phyloP scores from a whole-genome alignment of 1,140 invertebrate species.

The Bombus waltoni region DNA sequence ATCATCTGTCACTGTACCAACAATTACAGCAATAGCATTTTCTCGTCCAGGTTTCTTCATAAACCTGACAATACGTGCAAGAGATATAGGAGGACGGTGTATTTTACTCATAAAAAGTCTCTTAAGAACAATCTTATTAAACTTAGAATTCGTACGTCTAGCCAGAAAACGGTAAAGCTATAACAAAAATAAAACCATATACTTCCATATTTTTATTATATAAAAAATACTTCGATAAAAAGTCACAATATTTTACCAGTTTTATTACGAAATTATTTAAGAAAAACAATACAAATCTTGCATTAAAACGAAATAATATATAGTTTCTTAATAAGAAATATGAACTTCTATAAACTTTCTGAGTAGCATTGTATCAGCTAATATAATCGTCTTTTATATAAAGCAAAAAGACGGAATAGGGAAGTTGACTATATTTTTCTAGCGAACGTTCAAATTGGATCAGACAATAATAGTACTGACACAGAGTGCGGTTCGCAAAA shows the following conservation, averaged over 20 bases:
- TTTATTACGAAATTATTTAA: background rate
- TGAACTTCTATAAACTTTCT: background rate
- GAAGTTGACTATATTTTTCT: slow-evolving; percentile 68
- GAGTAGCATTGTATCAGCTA: slow-evolving; percentile 65
- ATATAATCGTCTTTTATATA: slow-evolving; percentile 69
- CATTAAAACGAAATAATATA: background rate
- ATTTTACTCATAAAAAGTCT: slow-evolving; percentile 99
- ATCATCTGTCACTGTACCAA: slow-evolving; percentile 98
- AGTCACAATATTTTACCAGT: background rate
- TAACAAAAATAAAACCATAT: slow-evolving; percentile 77
- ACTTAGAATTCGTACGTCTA: slow-evolving; percentile 96
- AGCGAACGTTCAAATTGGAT: slow-evolving; percentile 79
- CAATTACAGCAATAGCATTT: slow-evolving; percentile 95
- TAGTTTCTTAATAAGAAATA: background rate
- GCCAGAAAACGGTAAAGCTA: slow-evolving; percentile 98
- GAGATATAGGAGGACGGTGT: slow-evolving; percentile 95
- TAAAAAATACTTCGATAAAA: background rate
- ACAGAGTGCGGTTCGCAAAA: slow-evolving; percentile 78
- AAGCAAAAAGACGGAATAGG: slow-evolving; percentile 71
- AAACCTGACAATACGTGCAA: slow-evolving; percentile 92
- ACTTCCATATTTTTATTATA: background rate
- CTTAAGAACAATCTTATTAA: slow-evolving; percentile 97
- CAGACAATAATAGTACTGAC: slow-evolving; percentile 66
- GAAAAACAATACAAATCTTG: too few relatives aligned
- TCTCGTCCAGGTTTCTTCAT: slow-evolving; percentile 95